These are phyloP conservation scores for Pasiphila rectangulata DNA, from an alignment of 2,888 invertebrate species.

Conservation along the genomic window DNA sequence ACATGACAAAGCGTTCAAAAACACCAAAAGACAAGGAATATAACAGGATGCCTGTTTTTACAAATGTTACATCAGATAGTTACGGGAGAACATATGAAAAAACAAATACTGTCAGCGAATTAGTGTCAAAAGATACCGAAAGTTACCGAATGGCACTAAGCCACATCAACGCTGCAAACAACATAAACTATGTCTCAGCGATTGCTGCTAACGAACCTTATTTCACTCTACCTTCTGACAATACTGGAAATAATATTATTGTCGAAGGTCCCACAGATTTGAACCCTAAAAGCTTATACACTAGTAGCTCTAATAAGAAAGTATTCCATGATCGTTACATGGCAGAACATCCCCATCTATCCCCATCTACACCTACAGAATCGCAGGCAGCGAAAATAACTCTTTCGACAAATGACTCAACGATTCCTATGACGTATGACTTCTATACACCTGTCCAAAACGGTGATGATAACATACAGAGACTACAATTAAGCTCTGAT, in stretches of 20 bases:
- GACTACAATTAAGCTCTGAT: background rate
- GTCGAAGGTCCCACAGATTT: background rate
- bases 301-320: background rate
- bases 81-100: background rate
- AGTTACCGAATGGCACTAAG: background rate
- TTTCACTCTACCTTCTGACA: background rate
- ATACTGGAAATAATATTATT: background rate
- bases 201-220: background rate
- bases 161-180: background rate
- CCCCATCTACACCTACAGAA: slow-evolving; percentile 7
- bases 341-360: slow-evolving; percentile 2
- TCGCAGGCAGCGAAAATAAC: slow-evolving; percentile 8
- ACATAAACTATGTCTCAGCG: background rate
- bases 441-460: background rate
- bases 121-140: background rate
- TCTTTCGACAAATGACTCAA: background rate
- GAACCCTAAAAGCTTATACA: slow-evolving; percentile 1
- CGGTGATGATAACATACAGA: background rate
- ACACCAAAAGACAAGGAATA: background rate
- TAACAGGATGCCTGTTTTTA: background rate
- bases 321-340: slow-evolving; percentile 3
- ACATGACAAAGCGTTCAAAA: background rate
- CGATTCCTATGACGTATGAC: background rate
- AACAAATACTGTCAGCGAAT: background rate
- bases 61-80: background rate